phyloP scores from a whole-genome alignment of 2,888 invertebrate genomes.

The Synanthedon andrenaeformis region DNA sequence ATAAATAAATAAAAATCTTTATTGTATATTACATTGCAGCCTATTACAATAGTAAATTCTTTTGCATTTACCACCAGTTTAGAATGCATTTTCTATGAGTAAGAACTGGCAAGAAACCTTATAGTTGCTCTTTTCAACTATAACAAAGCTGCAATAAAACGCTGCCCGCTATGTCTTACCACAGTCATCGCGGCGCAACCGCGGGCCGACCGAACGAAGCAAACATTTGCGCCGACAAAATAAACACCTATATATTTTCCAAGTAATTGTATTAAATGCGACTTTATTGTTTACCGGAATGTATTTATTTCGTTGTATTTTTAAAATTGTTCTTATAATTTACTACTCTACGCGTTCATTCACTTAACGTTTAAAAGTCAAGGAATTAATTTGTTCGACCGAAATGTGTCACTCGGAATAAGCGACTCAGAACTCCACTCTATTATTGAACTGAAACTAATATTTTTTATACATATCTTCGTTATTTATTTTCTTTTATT shows the following conservation, averaged over 20 bases:
- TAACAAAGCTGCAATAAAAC: no score
- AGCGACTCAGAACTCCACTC: no score
- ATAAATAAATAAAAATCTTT: no score
- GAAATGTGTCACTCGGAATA: no score
- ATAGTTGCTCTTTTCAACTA: no score
- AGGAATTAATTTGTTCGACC: not conserved
- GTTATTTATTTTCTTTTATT: no score
- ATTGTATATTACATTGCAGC: no score
- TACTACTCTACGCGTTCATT: slow-evolving; percentile 14
- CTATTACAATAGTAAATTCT: no score
- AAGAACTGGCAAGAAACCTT: not conserved
- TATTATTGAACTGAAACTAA: no score
- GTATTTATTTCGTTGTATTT: slow-evolving; percentile 43
- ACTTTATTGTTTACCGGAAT: slow-evolving; percentile 50
- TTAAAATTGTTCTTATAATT: slow-evolving; percentile 31
- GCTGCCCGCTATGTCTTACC: not conserved
- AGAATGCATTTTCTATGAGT: no score
- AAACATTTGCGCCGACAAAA: slow-evolving; percentile 48
- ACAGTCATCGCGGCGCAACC: not conserved
- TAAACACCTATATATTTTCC: slow-evolving; percentile 58
- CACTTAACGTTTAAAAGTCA: slow-evolving; percentile 4
- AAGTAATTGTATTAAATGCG: slow-evolving; percentile 64
- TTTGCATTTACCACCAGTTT: no score
- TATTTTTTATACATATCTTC: no score
- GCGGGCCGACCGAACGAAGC: slow-evolving; percentile 15